A percentile compares a stretch with the other conserved stretches of the same genome.
Conservation (phyloP, 2,113 vertebrate species). For the Nibea coibor region DNA sequence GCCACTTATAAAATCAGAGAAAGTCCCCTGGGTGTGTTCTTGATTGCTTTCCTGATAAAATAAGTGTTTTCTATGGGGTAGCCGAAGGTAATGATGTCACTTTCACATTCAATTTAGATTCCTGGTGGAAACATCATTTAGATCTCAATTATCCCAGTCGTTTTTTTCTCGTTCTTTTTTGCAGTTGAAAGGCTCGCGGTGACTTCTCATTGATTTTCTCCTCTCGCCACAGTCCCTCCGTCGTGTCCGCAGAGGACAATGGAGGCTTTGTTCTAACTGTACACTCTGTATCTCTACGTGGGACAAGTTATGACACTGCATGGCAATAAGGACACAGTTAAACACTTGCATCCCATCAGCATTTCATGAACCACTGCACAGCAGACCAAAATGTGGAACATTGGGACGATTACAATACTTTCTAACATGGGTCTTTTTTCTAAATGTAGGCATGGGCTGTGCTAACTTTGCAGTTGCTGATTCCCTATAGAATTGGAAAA, state of each 20-base stretch:
- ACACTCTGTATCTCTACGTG: slow-evolving; percentile 13
- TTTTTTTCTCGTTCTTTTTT: slow-evolving; percentile 22
- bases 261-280: slow-evolving; percentile 30
- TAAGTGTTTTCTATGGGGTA: slow-evolving; percentile 31
- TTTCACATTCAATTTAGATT: slow-evolving; percentile 54
- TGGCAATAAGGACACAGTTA: neutral
- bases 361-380: neutral
- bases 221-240: slow-evolving; percentile 24
- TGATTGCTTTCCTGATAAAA: slow-evolving; percentile 47
- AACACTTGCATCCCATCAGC: neutral
- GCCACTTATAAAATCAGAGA: slow-evolving; percentile 28
- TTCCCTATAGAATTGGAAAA: neutral
- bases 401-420: too few species aligned
- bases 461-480: too few species aligned
- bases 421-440: too few species aligned
- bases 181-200: slow-evolving; percentile 37
- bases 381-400: slow-evolving; percentile 4
- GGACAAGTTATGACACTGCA: slow-evolving; percentile 8
- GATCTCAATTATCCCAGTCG: slow-evolving; percentile 64
- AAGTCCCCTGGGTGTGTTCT: slow-evolving; percentile 16
- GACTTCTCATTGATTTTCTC: slow-evolving; percentile 59
- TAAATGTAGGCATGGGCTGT: too few species aligned
- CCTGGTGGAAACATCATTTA: slow-evolving; percentile 57
- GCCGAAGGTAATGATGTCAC: slow-evolving; percentile 54
- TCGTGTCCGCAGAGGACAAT: slow-evolving; percentile 8